Evolutionary conservation across 2,797 vertebrate genomes (phyloP).

Genomic region (Sphaeramia orbicularis): DNA sequence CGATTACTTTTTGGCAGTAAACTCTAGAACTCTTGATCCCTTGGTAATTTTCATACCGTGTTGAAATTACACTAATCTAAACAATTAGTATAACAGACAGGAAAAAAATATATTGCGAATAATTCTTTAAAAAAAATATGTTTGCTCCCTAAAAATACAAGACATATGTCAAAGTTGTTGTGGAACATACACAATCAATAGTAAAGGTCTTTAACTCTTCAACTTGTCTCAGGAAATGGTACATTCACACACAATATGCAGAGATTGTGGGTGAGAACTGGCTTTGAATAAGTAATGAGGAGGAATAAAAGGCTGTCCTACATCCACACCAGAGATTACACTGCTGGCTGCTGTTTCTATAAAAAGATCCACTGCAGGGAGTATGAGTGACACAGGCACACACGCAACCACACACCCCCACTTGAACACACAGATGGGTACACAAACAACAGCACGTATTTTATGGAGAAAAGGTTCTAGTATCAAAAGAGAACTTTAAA

Average conservation of each 20-base stretch:
- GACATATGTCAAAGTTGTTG: neutral
- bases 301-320: conserved; percentile 77
- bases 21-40: neutral
- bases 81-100: neutral
- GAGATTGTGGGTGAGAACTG: conserved; percentile 66
- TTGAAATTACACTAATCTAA: neutral
- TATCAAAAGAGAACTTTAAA: conserved; percentile 55
- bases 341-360: conserved; percentile 78
- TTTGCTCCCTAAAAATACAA: neutral
- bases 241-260: conserved; percentile 55
- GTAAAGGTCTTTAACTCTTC: conserved; percentile 21
- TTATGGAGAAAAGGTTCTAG: conserved; percentile 66
- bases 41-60: neutral
- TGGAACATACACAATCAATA: conserved; percentile 4
- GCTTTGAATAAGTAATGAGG: conserved; percentile 77
- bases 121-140: too few relatives aligned
- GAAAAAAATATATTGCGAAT: neutral
- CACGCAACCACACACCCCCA: conserved; percentile 26
- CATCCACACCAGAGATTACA: conserved; percentile 78
- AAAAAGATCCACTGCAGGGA: conserved; percentile 78
- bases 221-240: conserved; percentile 39
- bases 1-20: neutral
- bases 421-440: conserved; percentile 45
- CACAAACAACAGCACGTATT: conserved; percentile 61
- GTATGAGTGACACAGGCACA: conserved; percentile 69